phyloP scores from a whole-genome alignment of 1,140 invertebrate genomes.

The Heterodera schachtii region DNA sequence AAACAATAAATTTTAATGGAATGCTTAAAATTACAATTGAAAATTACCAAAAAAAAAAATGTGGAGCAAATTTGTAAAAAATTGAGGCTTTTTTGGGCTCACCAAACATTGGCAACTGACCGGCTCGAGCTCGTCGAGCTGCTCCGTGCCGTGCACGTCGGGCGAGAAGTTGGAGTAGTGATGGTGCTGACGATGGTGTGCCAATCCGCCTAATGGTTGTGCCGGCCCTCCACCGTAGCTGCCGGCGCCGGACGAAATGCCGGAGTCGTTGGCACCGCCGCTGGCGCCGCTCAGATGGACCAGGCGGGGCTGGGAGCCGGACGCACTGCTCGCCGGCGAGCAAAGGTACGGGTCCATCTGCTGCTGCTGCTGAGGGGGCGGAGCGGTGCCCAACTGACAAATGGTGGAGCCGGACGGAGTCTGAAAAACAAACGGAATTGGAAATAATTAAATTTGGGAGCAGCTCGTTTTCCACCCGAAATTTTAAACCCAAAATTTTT shows the following conservation, averaged over 20 bases:
- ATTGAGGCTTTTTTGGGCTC: background rate
- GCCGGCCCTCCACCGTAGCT: constrained; percentile 12
- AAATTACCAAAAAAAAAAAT: no score
- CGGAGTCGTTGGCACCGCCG: constrained; percentile 29
- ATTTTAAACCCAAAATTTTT: no score
- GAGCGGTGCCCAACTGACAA: constrained; percentile 8
- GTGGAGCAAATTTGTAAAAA: no score
- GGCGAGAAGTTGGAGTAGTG: constrained; percentile 28
- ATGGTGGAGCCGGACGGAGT: constrained; percentile 29
- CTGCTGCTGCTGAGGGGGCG: background rate
- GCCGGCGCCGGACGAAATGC: constrained; percentile 23
- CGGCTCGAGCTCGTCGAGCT: constrained; percentile 27
- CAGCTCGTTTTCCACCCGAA: no score
- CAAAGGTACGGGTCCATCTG: background rate
- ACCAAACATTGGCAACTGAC: background rate
- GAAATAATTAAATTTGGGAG: no score
- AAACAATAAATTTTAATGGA: no score
- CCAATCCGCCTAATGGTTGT: background rate
- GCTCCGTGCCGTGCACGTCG: constrained; percentile 7
- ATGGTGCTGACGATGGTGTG: background rate
- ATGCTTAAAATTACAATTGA: no score
- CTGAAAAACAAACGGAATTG: background rate
- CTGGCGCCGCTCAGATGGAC: constrained; percentile 24
- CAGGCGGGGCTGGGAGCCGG: constrained; percentile 23
- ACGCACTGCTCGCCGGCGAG: constrained; percentile 25